Evolutionary conservation across 2,797 vertebrate genomes (phyloP).

Genomic region (Gouania willdenowi): DNA sequence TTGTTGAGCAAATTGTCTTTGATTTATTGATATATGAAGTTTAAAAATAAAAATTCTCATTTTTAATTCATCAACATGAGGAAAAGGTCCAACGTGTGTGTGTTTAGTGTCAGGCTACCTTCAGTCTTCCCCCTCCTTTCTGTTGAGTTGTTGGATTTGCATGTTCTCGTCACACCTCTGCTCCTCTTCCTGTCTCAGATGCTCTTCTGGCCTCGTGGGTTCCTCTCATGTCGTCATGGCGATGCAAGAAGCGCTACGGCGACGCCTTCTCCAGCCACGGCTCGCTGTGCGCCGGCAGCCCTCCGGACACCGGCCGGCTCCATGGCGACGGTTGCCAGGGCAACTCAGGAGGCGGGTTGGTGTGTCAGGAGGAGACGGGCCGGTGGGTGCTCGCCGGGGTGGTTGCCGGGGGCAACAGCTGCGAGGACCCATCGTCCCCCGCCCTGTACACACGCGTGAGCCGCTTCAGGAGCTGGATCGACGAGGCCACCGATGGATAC

Average conservation of each 20-base stretch:
- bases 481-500: conserved; percentile 77
- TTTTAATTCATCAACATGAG: too few species aligned
- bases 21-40: too few species aligned
- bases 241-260: conserved; percentile 83
- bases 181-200: too few species aligned
- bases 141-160: too few species aligned
- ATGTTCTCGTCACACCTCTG: conserved; percentile 9
- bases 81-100: too few species aligned
- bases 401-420: conserved; percentile 85
- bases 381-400: conserved; percentile 86
- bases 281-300: conserved; percentile 88
- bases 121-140: too few species aligned
- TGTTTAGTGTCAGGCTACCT: too few species aligned
- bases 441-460: conserved; percentile 88
- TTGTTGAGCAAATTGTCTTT: too few species aligned
- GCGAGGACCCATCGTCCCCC: conserved; percentile 79
- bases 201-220: conserved; percentile 84
- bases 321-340: conserved; percentile 84
- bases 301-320: conserved; percentile 81
- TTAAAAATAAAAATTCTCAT: too few species aligned
- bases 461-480: conserved; percentile 85
- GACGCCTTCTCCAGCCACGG: conserved; percentile 84
- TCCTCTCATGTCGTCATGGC: conserved; percentile 82
- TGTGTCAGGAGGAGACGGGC: conserved; percentile 79
- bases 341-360: conserved; percentile 86